phyloP scores from a whole-genome alignment of 2,113 vertebrate genomes.

The Balaeniceps rex region DNA sequence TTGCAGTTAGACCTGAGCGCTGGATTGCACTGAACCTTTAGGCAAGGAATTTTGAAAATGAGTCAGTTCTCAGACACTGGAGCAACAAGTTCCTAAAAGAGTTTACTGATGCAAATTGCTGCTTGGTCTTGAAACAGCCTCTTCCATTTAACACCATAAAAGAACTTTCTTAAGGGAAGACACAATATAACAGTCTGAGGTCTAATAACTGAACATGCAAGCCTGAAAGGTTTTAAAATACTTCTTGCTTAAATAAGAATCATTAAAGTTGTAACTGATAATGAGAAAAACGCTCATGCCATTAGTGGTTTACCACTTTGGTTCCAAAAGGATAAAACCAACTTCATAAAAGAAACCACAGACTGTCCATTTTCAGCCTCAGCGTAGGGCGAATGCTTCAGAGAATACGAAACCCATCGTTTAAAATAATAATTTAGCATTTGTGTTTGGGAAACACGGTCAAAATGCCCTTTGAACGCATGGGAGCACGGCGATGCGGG shows the following conservation, averaged over 20 bases:
- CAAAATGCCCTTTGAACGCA: background rate
- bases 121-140: background rate
- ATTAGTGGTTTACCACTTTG: slow-evolving; percentile 63
- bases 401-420: slow-evolving; percentile 15
- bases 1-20: background rate
- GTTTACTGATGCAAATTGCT: slow-evolving; percentile 22
- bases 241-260: slow-evolving; percentile 27
- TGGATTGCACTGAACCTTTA: background rate
- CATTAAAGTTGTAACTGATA: slow-evolving; percentile 56
- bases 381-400: background rate
- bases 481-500: fast-evolving
- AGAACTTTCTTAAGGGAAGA: background rate
- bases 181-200: slow-evolving; percentile 21
- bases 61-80: background rate
- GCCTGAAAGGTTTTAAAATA: slow-evolving; percentile 26
- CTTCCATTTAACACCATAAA: slow-evolving; percentile 11
- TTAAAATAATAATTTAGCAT: slow-evolving; percentile 13
- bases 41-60: background rate
- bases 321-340: slow-evolving; percentile 39
- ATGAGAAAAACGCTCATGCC: slow-evolving; percentile 52
- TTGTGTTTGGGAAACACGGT: background rate
- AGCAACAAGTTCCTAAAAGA: background rate
- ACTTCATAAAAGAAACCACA: slow-evolving; percentile 46
- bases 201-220: slow-evolving; percentile 15
- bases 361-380: slow-evolving; percentile 39